Conservation (phyloP, 2,797 vertebrate genomes). For the Eremophila alpestris region DNA sequence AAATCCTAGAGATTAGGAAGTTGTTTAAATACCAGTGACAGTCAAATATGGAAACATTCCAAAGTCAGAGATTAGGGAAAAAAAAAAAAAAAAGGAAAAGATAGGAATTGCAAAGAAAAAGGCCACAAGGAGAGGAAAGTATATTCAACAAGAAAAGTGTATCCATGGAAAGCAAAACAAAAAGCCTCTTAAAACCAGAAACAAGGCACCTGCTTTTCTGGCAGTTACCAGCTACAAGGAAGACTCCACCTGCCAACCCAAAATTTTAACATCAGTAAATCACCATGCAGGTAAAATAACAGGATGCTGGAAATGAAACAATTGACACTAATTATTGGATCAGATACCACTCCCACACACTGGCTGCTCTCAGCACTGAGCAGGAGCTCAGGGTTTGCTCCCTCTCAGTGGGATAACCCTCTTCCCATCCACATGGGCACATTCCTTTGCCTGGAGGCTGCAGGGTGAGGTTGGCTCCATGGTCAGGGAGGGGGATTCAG, state of each 20-base stretch:
- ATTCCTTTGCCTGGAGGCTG: fast-evolving
- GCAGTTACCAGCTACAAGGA: conserved; percentile 26
- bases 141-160: conserved; percentile 12
- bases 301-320: conserved; percentile 62
- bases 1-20: conserved; percentile 66
- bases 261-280: conserved; percentile 40
- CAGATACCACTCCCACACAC: not conserved
- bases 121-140: not conserved
- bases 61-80: conserved; percentile 31
- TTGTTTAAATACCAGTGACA: conserved; percentile 53
- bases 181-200: conserved; percentile 13
- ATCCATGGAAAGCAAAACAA: not conserved
- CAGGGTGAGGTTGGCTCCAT: not conserved
- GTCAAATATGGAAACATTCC: conserved; percentile 58
- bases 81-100: not conserved
- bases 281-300: conserved; percentile 51
- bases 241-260: not conserved
- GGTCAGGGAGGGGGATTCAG: not conserved
- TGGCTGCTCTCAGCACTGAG: not conserved
- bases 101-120: conserved; percentile 27
- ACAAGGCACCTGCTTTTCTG: conserved; percentile 44
- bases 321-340: conserved; percentile 3
- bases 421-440: no score
- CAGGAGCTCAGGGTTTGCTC: not conserved
- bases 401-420: fast-evolving